Evolutionary conservation across 2,888 invertebrate species (phyloP).

Genomic region (Drosophila infuscata): DNA sequence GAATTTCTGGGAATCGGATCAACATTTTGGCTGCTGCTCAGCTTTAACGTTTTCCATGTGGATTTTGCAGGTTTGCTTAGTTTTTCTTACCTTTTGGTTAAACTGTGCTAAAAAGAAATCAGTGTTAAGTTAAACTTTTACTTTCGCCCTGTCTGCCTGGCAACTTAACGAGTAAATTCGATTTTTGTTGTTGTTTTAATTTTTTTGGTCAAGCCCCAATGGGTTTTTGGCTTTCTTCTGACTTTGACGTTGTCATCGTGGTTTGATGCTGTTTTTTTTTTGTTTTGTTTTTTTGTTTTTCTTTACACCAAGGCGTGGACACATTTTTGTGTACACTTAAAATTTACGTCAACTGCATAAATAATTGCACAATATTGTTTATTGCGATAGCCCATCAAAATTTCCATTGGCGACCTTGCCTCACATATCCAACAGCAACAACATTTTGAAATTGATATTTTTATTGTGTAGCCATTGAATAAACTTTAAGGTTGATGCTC

Average conservation of each 20-base stretch:
- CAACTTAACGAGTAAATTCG: slow-evolving; percentile 36
- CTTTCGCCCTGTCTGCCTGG: slow-evolving; percentile 64
- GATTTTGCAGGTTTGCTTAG: slow-evolving; percentile 79
- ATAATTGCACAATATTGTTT: slow-evolving; percentile 52
- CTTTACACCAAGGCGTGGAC: slow-evolving; percentile 29
- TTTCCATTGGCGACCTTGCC: slow-evolving; percentile 50
- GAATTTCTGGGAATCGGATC: slow-evolving; percentile 27
- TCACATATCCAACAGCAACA: slow-evolving; percentile 36
- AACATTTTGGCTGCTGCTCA: slow-evolving; percentile 29
- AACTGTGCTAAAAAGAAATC: slow-evolving; percentile 61
- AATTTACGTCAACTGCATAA: slow-evolving; percentile 54
- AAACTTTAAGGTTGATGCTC: slow-evolving; percentile 55
- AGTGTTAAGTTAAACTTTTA: slow-evolving; percentile 66
- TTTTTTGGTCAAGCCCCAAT: slow-evolving; percentile 50
- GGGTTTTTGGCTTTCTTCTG: slow-evolving; percentile 59
- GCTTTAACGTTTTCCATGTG: slow-evolving; percentile 58
- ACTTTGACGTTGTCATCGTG: slow-evolving; percentile 44
- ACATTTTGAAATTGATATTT: slow-evolving; percentile 37
- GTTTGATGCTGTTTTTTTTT: slow-evolving; percentile 11
- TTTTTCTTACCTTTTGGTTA: background rate
- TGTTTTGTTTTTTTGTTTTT: slow-evolving; percentile 11
- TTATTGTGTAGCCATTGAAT: slow-evolving; percentile 31
- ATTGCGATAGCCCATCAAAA: slow-evolving; percentile 20
- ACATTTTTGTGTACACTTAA: slow-evolving; percentile 42
- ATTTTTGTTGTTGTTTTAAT: slow-evolving; percentile 21